Conservation (phyloP, 2,113 vertebrate species). For the Peromyscus maniculatus region DNA sequence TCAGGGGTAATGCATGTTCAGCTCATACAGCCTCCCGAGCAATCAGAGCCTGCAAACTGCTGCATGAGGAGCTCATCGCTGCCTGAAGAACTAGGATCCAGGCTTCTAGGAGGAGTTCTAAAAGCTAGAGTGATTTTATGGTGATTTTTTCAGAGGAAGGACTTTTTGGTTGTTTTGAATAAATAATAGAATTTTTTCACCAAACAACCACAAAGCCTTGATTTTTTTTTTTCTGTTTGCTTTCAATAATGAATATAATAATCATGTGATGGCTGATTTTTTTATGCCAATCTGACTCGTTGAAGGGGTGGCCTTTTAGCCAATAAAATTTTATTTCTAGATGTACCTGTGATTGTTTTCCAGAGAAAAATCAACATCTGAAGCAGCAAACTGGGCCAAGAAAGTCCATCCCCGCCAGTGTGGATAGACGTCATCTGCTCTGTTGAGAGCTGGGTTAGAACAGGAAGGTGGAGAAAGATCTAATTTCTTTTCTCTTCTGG, state of each 20-base stretch:
- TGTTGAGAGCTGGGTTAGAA: not conserved
- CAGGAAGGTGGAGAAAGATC: not conserved
- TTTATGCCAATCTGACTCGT: not conserved
- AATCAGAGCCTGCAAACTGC: not conserved
- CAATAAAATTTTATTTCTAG: not conserved
- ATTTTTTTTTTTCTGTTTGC: constrained; percentile 13
- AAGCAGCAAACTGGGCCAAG: not conserved
- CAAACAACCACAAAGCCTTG: not conserved
- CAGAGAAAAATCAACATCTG: not conserved
- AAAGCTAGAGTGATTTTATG: not conserved
- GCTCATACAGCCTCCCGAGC: not conserved
- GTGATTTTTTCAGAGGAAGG: not conserved
- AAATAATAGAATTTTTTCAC: not conserved
- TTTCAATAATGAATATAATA: not conserved
- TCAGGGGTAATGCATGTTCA: too few species aligned
- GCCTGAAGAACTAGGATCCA: not conserved
- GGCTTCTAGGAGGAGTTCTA: not conserved
- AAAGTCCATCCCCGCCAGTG: too few species aligned
- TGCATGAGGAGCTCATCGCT: not conserved
- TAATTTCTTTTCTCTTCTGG: not conserved
- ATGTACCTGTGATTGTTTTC: not conserved
- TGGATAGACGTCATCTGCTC: not conserved
- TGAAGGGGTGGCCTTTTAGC: not conserved
- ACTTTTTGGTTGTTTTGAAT: not conserved
- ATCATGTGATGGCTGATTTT: not conserved